Evolutionary conservation across 2,113 vertebrate species (phyloP), one percentile per base, ranked within the genome.

Genomic region (Raja brachyura): DNA sequence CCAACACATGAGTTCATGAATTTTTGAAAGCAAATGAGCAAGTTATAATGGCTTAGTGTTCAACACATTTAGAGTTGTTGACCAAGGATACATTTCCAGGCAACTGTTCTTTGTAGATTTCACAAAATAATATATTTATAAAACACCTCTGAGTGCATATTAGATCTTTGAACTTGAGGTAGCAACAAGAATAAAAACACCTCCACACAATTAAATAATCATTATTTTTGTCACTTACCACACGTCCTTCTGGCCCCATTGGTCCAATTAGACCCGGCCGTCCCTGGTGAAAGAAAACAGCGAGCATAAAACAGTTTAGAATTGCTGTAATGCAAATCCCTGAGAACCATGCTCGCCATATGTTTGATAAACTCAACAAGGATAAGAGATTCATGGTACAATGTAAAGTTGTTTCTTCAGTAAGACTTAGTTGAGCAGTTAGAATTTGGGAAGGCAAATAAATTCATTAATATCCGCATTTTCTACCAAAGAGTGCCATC

Each of bases 181-280:
- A 33, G 77, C 9, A 81, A 22, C 63, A 61, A 59, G 56, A 93
- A 63, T 78, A 76, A 85, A 86, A 31, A 59, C 28, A 63, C 13
- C 11, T 61, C 61, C 56, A n/a, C 25, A 61, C 28, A 59, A 59
- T 22, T 25, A 11, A 9, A 59, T 28, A 54, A 28, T 59, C 7
- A 13, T 61, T 28, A 61, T 85, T 85, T 28, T n/a, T 83, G 56
- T 63, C 88, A 95, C 96, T 96, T 94, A 97, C 97, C 94, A 97
- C 94, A 93, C 97, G 97, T 28, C 97, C 97, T 39, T 97, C 96
- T 48, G 94, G 66, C 28, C 97, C 97, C 94, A 96, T 94, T 93
- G 97, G 96, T 56, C 96, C 97, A 96, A 97, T 95, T 59, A 94
- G 95, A 28, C 97, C 97, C 93, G 94, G 70, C 25, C 94, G 31